These are phyloP conservation scores for Hemiscyllium ocellatum DNA, from an alignment of 2,113 vertebrate species.

Conservation along the genomic window DNA sequence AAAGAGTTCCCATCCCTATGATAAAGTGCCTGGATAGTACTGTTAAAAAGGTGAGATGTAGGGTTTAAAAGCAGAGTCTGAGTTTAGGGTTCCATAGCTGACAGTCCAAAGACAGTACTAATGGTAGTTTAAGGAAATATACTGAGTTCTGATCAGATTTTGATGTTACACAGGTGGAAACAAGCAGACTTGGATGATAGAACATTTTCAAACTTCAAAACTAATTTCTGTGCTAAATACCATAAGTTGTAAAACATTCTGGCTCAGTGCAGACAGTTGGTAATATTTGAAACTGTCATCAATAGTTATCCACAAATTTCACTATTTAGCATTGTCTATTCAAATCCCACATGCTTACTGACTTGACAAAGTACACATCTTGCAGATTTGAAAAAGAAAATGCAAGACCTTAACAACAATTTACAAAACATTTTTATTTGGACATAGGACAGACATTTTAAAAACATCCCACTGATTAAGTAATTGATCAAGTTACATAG, in stretches of 20 bases:
- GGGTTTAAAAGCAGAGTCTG: too few relatives aligned
- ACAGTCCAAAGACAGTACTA: too few relatives aligned
- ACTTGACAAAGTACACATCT: neutral
- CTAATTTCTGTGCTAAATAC: too few relatives aligned
- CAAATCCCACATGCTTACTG: neutral
- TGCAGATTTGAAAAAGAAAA: neutral
- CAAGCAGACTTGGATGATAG: too few relatives aligned
- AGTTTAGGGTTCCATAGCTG: too few relatives aligned
- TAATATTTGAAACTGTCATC: neutral
- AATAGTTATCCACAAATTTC: neutral
- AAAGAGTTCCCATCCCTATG: too few relatives aligned
- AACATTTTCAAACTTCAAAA: too few relatives aligned
- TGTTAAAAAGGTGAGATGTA: too few relatives aligned
- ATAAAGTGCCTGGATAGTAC: too few relatives aligned
- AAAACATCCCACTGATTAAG: neutral
- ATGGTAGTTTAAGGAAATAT: too few relatives aligned
- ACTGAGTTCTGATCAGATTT: too few relatives aligned
- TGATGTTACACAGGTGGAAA: too few relatives aligned
- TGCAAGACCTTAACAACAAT: neutral
- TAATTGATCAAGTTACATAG: constrained; percentile 18
- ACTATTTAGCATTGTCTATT: neutral
- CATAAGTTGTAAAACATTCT: neutral
- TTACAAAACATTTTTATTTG: constrained; percentile 7
- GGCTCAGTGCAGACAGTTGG: neutral
- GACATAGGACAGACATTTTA: constrained; percentile 5